Evolutionary conservation across 2,888 invertebrate genomes (phyloP), one percentile per base, ranked within the genome.

Genomic region (Branchellion lobata): DNA sequence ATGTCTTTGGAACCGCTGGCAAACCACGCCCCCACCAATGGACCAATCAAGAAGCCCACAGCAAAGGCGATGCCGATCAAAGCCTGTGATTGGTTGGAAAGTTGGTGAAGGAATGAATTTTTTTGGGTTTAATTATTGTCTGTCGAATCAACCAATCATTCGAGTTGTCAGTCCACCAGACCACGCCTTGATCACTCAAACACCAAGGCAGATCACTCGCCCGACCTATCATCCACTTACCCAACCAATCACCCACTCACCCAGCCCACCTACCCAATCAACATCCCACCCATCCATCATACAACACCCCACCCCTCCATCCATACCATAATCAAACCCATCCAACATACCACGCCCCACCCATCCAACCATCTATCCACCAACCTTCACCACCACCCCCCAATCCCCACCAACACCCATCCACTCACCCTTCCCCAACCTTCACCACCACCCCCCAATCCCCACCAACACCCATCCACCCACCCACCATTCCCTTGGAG

Each of bases 31-130:
- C 98, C 98, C 82, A 97, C 94, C 87, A 95, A 90, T 1, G 98
- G 98, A 0, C 98, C 98, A 81, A 96, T 89, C 84, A 97, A 93
- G 88, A 99, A 99, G n/a, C 96, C 98, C 81, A 99, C 88, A 0
- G 97, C 97, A 89, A 99, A 99, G 8, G 98, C 96, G 84, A 96
- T 92, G 18, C 99, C 99, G 82, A 99, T 93, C 78, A 96, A 88
- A n/a, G 98, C 97, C 94, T 94, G 84, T 65, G 27, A 27, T 47
- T 29, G 61, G 24, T 18, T 18, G 8, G 40, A 40, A n/a, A n/a
- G n/a, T n/a, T n/a, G n/a, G 24, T 68, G 21, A 68, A 68, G 11
- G 11, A n/a, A n/a, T n/a, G n/a, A n/a, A n/a, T n/a, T n/a, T n/a
- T n/a, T n/a, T n/a, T n/a, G n/a, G n/a, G n/a, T n/a, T n/a, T n/a